Base-by-base conservation (phyloP, 2,113 vertebrate species). In the Oreotrochilus melanogaster region DNA sequence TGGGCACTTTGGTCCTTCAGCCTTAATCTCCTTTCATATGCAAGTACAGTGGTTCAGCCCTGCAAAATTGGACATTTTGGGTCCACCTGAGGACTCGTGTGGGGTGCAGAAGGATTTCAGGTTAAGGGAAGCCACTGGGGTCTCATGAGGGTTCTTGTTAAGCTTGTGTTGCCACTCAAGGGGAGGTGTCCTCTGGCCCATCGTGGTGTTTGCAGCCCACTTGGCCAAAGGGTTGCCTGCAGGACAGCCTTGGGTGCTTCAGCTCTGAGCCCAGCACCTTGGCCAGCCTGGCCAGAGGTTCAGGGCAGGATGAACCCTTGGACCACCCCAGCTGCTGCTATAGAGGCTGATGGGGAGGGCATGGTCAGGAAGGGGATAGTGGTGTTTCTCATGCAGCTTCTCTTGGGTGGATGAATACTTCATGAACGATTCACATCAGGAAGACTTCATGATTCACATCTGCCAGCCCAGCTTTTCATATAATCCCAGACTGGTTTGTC, bases 71-170 rank as follows among this genome's bases (percentile, higher is more conserved):
- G 37, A 11, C 10, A 0, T 11, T 35, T 37, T 2, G 6, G 39
- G 9, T 5, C 0, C 16, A 18, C 10, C 57, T n/a, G 21, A 6
- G 53, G 31, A 2, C 18, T 24, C 24, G 1, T 0, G 0, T 33
- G 9, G 58, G 56, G 5, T 45, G 53, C 18, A 16, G 70, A 7
- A 22, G 65, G 62, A 4, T 67, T 50, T 27, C 3, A 5, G 11
- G 24, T 14, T 30, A 16, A 45, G 57, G 30, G 89, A 65, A 74
- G n/a, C 16, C 47, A 6, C 4, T 0, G 3, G 65, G 53, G 19
- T 31, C n/a, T 53, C 39, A 2, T 0, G 9, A 1, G 25, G 39
- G 61, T 17, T 25, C 14, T 9, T 30, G 30, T 60, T 16, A 2
- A 51, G 69, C 50, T 57, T 60, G 19, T 58, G 42, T 61, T 56